These are phyloP conservation scores for Apogon hyalosoma DNA, from an alignment of 2,797 vertebrate genomes.

Conservation along the genomic window DNA sequence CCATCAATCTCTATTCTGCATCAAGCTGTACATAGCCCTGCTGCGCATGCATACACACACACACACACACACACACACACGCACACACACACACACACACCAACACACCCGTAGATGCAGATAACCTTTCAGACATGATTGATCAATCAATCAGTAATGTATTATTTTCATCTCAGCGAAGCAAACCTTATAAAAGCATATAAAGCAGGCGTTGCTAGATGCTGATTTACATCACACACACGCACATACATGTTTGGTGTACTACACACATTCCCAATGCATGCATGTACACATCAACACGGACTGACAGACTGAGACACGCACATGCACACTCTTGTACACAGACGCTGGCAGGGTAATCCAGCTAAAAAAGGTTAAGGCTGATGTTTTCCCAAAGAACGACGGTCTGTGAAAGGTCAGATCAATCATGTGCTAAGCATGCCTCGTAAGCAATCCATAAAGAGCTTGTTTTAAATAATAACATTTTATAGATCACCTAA, in stretches of 20 bases:
- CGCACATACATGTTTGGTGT: slow-evolving; percentile 18
- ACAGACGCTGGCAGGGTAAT: slow-evolving; percentile 72
- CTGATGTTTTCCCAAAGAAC: slow-evolving; percentile 83
- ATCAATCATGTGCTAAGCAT: slow-evolving; percentile 86
- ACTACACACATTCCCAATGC: slow-evolving; percentile 19
- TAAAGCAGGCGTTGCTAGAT: slow-evolving; percentile 53
- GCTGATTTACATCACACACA: slow-evolving; percentile 44
- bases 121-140: slow-evolving; percentile 75
- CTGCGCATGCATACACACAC: slow-evolving; percentile 5
- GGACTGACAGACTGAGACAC: slow-evolving; percentile 6
- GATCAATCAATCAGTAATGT: slow-evolving; percentile 80
- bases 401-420: slow-evolving; percentile 85
- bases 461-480: slow-evolving; percentile 88
- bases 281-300: slow-evolving; percentile 13
- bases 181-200: slow-evolving; percentile 66
- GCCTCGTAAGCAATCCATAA: slow-evolving; percentile 84
- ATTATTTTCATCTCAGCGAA: slow-evolving; percentile 75
- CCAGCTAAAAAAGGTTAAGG: slow-evolving; percentile 83
- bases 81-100: slow-evolving; percentile 6
- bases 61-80: slow-evolving; percentile 8
- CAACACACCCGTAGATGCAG: slow-evolving; percentile 17
- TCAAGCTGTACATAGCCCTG: slow-evolving; percentile 63
- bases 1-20: slow-evolving; percentile 84
- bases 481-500: slow-evolving; percentile 87
- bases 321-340: slow-evolving; percentile 12